A percentile compares a stretch with the other conserved stretches of the same genome.
phyloP scores from a whole-genome alignment of 2,797 vertebrate genomes.

The Borostomias antarcticus region DNA sequence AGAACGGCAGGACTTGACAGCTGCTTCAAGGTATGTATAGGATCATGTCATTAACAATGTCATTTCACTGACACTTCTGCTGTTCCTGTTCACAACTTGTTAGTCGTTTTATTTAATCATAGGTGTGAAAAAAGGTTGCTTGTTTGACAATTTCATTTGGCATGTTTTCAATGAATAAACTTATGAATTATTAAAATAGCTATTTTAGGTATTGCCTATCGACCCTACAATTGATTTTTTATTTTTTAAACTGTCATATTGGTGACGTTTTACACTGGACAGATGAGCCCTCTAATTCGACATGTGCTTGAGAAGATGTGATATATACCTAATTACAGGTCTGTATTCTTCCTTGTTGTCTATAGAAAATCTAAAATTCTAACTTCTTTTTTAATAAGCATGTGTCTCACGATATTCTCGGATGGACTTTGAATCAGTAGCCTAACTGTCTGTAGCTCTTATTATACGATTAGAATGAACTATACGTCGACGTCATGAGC shows the following conservation, averaged over 20 bases:
- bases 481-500: slow-evolving; percentile 30
- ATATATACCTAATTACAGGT: background rate
- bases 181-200: too few species aligned
- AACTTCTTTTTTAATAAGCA: background rate
- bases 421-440: background rate
- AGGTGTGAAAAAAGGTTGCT: background rate
- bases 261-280: too few species aligned
- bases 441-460: background rate
- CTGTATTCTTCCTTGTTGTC: background rate
- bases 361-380: background rate
- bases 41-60: background rate
- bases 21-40: slow-evolving; percentile 75
- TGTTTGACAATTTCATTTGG: background rate
- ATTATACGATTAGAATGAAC: slow-evolving; percentile 32
- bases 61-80: background rate
- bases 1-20: slow-evolving; percentile 50
- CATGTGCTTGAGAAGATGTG: background rate
- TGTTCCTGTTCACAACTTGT: background rate
- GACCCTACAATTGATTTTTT: too few species aligned
- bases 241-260: too few species aligned
- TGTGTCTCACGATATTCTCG: background rate
- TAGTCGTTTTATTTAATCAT: background rate
- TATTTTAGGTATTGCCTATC: too few species aligned
- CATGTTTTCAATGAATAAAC: slow-evolving; percentile 1
- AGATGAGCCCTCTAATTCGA: background rate